Evolutionary conservation across 2,888 invertebrate species (phyloP).

Genomic region (Sycophila texana): DNA sequence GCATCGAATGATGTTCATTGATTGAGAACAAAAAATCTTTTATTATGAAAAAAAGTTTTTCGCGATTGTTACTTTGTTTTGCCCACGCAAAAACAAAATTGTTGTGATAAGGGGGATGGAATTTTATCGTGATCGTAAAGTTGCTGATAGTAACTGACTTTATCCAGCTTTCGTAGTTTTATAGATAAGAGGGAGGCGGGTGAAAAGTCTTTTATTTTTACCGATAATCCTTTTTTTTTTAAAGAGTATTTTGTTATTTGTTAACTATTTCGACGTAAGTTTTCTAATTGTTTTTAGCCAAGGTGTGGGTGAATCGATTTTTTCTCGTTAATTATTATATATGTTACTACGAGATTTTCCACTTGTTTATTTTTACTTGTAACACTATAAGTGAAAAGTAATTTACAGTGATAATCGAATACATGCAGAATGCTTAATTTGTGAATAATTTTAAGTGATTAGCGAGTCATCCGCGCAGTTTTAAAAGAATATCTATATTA

Average conservation of each 20-base stretch:
- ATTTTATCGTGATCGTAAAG: constrained; percentile 30
- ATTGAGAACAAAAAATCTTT: constrained; percentile 8
- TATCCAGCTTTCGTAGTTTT: neutral
- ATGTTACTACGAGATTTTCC: too few species aligned
- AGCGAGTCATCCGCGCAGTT: neutral
- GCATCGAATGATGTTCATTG: constrained; percentile 34
- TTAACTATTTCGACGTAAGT: constrained; percentile 19
- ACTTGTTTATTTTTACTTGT: neutral
- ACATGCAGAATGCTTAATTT: too few species aligned
- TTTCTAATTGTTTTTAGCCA: neutral
- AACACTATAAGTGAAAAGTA: neutral
- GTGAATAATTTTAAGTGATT: neutral
- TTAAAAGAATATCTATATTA: neutral
- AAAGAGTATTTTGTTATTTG: constrained; percentile 28
- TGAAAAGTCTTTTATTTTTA: neutral
- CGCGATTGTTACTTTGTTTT: neutral
- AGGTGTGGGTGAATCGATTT: constrained; percentile 42
- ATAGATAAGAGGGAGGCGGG: neutral
- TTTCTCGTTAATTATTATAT: too few species aligned
- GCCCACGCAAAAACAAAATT: neutral
- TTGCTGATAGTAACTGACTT: neutral
- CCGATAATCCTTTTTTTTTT: constrained; percentile 3
- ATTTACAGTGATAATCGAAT: neutral
- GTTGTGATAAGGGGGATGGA: constrained; percentile 32
- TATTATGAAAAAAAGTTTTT: too few species aligned